Evolutionary conservation across 1,140 invertebrate genomes (phyloP).

Genomic region (Antheraea pernyi): DNA sequence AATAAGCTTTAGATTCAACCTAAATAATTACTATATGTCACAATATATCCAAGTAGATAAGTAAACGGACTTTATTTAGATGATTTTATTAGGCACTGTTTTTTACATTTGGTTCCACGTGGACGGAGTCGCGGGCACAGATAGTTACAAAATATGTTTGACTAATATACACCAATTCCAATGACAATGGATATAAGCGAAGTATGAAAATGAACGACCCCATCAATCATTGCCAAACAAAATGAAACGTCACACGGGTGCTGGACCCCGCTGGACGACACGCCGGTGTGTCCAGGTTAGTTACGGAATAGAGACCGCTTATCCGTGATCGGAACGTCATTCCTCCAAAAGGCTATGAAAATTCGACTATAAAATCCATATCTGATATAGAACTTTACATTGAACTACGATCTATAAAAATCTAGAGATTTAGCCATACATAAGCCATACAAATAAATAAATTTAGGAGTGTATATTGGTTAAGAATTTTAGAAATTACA

Average conservation of each 20-base stretch:
- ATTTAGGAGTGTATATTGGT: not conserved
- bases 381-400: no score
- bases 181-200: conserved; percentile 21
- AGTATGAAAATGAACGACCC: conserved; percentile 59
- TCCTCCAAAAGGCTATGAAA: not conserved
- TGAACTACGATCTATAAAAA: no score
- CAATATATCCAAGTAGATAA: no score
- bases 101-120: no score
- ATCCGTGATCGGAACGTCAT: not conserved
- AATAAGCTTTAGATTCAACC: no score
- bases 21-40: no score
- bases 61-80: no score
- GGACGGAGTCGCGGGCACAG: no score
- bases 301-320: conserved; percentile 26
- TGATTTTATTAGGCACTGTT: no score
- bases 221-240: conserved; percentile 72
- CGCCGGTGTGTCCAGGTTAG: conserved; percentile 36
- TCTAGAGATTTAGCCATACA: no score
- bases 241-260: conserved; percentile 71
- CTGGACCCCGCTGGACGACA: conserved; percentile 38
- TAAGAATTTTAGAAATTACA: no score
- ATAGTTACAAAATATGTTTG: conserved; percentile 4
- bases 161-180: not conserved
- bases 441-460: no score
- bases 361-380: not conserved